A percentile compares a stretch with the other conserved stretches of the same genome.
phyloP scores from a whole-genome alignment of 2,797 vertebrate species.

The Sebastes diploproa region DNA sequence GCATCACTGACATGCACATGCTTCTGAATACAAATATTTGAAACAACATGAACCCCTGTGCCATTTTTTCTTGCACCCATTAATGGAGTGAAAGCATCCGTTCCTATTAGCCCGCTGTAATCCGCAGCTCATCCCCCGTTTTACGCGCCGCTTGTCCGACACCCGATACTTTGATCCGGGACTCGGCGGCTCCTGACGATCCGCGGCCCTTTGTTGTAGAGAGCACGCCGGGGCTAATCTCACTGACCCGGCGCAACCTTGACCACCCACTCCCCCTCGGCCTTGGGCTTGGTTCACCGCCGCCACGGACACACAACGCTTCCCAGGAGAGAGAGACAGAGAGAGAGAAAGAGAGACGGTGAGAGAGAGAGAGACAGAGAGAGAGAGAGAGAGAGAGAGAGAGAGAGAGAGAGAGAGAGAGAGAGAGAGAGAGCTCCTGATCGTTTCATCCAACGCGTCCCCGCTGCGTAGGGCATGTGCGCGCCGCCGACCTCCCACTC shows the following conservation, averaged over 20 bases:
- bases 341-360: neutral
- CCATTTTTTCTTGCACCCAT: constrained; percentile 31
- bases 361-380: neutral
- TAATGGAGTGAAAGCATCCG: constrained; percentile 71
- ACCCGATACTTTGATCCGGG: constrained; percentile 84
- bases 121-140: constrained; percentile 75
- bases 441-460: constrained; percentile 80
- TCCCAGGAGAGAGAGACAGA: constrained; percentile 66
- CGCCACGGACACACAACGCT: constrained; percentile 77
- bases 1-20: too few species aligned
- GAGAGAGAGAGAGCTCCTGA: constrained; percentile 59
- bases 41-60: neutral
- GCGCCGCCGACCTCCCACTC: constrained; percentile 63
- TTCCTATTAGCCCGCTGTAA: constrained; percentile 81
- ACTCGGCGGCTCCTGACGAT: constrained; percentile 72
- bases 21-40: too few species aligned
- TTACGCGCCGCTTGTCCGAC: constrained; percentile 80
- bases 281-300: constrained; percentile 75
- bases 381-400: constrained; percentile 27
- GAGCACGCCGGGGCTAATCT: constrained; percentile 76
- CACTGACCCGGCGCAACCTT: constrained; percentile 84
- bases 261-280: constrained; percentile 76
- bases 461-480: constrained; percentile 51
- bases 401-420: constrained; percentile 2
- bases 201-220: constrained; percentile 71